These are phyloP conservation scores for Malurus splendens DNA, from an alignment of 2,797 vertebrate genomes.

Conservation along the genomic window DNA sequence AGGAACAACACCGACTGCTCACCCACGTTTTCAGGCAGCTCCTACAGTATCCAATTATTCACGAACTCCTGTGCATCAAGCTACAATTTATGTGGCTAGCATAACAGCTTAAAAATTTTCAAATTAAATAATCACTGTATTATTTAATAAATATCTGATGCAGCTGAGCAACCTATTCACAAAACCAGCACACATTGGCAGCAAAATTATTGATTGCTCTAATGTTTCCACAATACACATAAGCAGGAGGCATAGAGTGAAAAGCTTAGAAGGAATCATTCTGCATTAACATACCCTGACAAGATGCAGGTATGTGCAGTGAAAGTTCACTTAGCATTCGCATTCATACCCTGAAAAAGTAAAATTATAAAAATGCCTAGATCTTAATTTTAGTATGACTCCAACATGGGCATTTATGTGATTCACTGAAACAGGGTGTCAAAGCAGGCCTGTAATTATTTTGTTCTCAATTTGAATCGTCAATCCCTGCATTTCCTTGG, in stretches of 20 bases:
- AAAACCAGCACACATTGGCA: background rate
- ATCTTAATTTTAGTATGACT: background rate
- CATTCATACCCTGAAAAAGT: background rate
- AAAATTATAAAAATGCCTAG: background rate
- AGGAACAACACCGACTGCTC: conserved; percentile 35
- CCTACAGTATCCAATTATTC: conserved; percentile 27
- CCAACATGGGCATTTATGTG: background rate
- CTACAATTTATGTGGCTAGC: conserved; percentile 12
- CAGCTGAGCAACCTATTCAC: conserved; percentile 6
- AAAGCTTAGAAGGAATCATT: background rate
- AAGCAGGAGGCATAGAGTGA: background rate
- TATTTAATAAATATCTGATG: conserved; percentile 35
- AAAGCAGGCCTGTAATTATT: background rate
- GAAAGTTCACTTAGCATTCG: background rate
- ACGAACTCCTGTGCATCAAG: background rate
- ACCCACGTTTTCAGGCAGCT: background rate
- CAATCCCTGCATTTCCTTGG: background rate
- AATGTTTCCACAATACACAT: background rate
- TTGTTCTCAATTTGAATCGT: background rate
- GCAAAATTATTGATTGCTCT: background rate
- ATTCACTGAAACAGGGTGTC: background rate
- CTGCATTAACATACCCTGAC: background rate
- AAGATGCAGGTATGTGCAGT: background rate
- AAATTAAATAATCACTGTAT: conserved; percentile 9
- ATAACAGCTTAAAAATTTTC: background rate